phyloP scores from a whole-genome alignment of 2,797 vertebrate genomes.

The Gallinago nigripennis region DNA sequence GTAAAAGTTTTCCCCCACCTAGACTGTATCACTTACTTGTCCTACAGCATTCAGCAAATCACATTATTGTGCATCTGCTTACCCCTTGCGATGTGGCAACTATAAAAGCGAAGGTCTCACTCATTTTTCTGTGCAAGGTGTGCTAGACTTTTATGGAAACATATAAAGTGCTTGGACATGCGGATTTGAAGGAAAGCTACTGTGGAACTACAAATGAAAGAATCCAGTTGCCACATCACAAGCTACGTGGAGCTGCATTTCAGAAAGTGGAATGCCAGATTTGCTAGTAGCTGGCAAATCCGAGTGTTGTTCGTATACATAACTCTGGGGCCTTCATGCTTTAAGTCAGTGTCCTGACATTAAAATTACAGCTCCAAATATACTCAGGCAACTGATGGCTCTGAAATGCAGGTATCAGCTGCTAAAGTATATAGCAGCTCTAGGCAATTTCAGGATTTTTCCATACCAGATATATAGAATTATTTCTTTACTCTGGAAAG shows the following conservation, averaged over 20 bases:
- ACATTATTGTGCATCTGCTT: neutral
- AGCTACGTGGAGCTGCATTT: neutral
- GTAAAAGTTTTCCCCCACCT: neutral
- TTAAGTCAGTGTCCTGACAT: neutral
- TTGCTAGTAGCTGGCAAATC: neutral
- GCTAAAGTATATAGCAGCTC: neutral
- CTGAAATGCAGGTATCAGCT: neutral
- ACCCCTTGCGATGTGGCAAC: neutral
- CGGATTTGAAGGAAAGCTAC: neutral
- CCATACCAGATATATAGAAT: neutral
- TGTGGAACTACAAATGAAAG: neutral
- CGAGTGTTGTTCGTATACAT: neutral
- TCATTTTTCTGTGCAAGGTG: neutral
- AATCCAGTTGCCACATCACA: neutral
- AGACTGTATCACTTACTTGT: neutral
- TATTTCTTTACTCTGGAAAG: neutral
- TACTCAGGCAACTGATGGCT: neutral
- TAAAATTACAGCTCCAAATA: neutral
- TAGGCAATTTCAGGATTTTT: neutral
- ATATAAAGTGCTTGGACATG: neutral
- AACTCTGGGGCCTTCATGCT: neutral
- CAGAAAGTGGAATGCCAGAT: neutral
- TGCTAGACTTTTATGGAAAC: neutral
- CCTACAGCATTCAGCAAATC: neutral
- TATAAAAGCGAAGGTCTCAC: neutral